Evolutionary conservation across 2,797 vertebrate genomes (phyloP).

Genomic region (Echeneis naucrates): DNA sequence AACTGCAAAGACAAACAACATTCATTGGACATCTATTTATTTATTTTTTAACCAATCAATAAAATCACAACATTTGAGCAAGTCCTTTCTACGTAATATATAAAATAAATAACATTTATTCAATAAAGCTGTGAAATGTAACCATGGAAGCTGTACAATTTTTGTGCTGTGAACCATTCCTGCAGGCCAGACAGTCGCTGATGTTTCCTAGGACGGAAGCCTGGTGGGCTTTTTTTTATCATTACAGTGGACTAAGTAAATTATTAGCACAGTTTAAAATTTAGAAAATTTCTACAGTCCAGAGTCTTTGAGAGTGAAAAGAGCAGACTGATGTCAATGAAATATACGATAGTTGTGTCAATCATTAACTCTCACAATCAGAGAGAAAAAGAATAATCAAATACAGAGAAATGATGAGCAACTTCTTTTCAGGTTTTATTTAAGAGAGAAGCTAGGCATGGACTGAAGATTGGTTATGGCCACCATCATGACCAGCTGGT

Average conservation of each 20-base stretch:
- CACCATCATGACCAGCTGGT: slow-evolving; percentile 8
- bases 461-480: slow-evolving; percentile 1
- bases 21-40: slow-evolving; percentile 70
- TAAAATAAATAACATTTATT: slow-evolving; percentile 76
- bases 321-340: neutral
- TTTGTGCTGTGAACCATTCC: slow-evolving; percentile 7
- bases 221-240: slow-evolving; percentile 20
- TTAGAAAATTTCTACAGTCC: no score
- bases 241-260: neutral
- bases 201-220: slow-evolving; percentile 15
- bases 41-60: slow-evolving; percentile 60
- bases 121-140: slow-evolving; percentile 63
- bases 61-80: slow-evolving; percentile 64
- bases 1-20: neutral
- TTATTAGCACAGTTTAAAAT: slow-evolving; percentile 1
- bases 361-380: no score
- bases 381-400: no score
- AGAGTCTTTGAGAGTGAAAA: no score
- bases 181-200: slow-evolving; percentile 8
- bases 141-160: slow-evolving; percentile 30
- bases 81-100: slow-evolving; percentile 58
- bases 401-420: no score
- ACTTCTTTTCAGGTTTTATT: no score
- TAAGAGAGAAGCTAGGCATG: slow-evolving; percentile 12
- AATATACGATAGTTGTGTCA: neutral